Evolutionary conservation across 1,140 invertebrate species (phyloP).

Genomic region (Pseudobourletiella spinata): DNA sequence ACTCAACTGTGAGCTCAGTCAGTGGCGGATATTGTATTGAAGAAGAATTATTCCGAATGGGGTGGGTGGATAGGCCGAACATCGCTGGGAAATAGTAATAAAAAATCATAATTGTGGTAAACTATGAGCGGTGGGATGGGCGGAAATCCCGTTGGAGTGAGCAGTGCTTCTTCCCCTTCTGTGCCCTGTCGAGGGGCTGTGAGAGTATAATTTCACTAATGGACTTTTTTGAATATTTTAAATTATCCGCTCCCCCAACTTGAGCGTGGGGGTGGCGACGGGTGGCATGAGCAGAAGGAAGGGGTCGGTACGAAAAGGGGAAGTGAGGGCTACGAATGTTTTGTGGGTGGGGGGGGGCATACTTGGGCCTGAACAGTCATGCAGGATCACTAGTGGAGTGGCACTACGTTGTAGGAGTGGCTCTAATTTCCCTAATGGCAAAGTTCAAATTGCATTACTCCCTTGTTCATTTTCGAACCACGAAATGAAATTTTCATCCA

Average conservation of each 20-base stretch:
- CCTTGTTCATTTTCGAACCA: not conserved
- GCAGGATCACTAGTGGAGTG: not conserved
- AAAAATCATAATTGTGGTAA: no score
- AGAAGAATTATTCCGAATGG: no score
- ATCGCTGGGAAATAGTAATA: no score
- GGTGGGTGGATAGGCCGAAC: no score
- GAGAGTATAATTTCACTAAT: conserved; percentile 11
- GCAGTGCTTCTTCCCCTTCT: no score
- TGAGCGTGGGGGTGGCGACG: not conserved
- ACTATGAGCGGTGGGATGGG: no score
- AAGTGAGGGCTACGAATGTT: not conserved
- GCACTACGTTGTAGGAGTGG: not conserved
- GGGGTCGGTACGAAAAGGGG: not conserved
- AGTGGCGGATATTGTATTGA: no score
- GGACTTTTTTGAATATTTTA: not conserved
- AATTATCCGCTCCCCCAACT: not conserved
- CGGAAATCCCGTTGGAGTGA: no score
- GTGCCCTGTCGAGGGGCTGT: no score
- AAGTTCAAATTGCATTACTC: conserved; percentile 10
- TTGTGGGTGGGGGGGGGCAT: no score
- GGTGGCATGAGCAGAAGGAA: not conserved
- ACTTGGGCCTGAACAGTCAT: not conserved
- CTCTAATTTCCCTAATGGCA: conserved; percentile 11
- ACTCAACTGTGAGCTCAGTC: no score
- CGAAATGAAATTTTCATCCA: not conserved